Evolutionary conservation across 2,888 invertebrate species (phyloP), one percentile per base, ranked within the genome.

Genomic region (Cryptosula pallasiana): DNA sequence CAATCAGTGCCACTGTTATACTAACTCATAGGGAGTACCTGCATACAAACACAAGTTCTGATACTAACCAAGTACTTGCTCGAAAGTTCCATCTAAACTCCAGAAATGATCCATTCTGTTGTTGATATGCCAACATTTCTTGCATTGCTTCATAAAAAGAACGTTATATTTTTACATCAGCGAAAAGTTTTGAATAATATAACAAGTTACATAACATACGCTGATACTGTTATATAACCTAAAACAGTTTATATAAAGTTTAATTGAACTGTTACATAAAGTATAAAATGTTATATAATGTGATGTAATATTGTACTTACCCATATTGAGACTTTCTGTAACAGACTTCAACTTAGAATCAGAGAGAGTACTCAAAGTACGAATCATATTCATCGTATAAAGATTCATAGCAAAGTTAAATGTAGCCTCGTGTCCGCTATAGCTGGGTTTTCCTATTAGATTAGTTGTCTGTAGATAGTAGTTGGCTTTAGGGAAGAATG

Each of bases 401-500:
- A 96, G 89, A 86, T 95, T 96, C 23, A 92, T 93, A 0, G 96
- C 96, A 86, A 98, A 95, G 77, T 95, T 95, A 86, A 95, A 98
- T 88, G 96, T 92, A 82, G 93, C 95, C 84, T 95, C 95, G 83
- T 98, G 97, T 0, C 92, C 95, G 1, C 86, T 85, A 72, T 87
- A 86, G 32, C 85, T 85, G 0, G 86, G 84, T 75, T 86, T 82
- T 32, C 84, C 81, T 73, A 88, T 78, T 29, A 84, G 78, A 72
- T 80, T 82, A 63, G 81, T 82, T 9, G 85, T 81, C 71, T 83
- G 81, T 74, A 85, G 77, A 72, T 84, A 84, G 75, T 84, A 81
- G 55, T 79, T 77, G 3, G 70, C 45, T 5, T 45, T 54, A 9
- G 70, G 70, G 86, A 87, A 85, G 86, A 87, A 85, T 13, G 85